phyloP scores from a whole-genome alignment of 2,888 invertebrate species.

The Drosophila falleni region DNA sequence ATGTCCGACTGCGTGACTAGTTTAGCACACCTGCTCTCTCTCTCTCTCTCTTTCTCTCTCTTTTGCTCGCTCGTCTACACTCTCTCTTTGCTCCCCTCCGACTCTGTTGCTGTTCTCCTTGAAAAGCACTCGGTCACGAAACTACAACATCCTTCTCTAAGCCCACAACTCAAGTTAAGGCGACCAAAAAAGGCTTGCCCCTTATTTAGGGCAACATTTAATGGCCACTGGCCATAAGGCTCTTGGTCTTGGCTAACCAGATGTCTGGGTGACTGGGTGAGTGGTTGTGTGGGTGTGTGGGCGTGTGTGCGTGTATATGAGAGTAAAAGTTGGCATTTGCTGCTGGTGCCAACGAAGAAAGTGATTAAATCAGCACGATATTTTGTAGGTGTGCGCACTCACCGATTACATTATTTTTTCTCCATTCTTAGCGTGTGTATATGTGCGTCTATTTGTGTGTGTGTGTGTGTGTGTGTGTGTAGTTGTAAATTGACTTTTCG shows the following conservation, averaged over 20 bases:
- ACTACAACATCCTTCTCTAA: constrained; percentile 63
- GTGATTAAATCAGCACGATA: constrained; percentile 81
- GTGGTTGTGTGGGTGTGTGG: constrained; percentile 19
- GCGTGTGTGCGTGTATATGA: constrained; percentile 62
- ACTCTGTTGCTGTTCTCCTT: constrained; percentile 62
- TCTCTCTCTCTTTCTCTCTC: constrained; percentile 7
- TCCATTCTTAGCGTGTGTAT: constrained; percentile 23
- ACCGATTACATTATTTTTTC: constrained; percentile 68
- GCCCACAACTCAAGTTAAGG: constrained; percentile 65
- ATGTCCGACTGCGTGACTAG: constrained; percentile 78
- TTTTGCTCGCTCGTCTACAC: constrained; percentile 3
- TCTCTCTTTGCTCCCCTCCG: constrained; percentile 8
- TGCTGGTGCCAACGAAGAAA: constrained; percentile 74
- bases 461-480: constrained; percentile 36
- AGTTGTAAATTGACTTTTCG: constrained; percentile 75
- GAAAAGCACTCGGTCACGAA: constrained; percentile 81
- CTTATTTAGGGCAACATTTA: constrained; percentile 80
- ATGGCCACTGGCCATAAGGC: constrained; percentile 79
- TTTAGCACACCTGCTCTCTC: constrained; percentile 67
- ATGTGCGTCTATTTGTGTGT: constrained; percentile 24
- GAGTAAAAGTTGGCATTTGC: constrained; percentile 77
- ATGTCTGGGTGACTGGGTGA: constrained; percentile 15
- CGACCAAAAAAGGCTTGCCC: constrained; percentile 80
- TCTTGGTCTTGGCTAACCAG: constrained; percentile 65
- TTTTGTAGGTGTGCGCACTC: constrained; percentile 80